phyloP scores from a whole-genome alignment of 2,113 vertebrate genomes.

The Dicentrarchus labrax region DNA sequence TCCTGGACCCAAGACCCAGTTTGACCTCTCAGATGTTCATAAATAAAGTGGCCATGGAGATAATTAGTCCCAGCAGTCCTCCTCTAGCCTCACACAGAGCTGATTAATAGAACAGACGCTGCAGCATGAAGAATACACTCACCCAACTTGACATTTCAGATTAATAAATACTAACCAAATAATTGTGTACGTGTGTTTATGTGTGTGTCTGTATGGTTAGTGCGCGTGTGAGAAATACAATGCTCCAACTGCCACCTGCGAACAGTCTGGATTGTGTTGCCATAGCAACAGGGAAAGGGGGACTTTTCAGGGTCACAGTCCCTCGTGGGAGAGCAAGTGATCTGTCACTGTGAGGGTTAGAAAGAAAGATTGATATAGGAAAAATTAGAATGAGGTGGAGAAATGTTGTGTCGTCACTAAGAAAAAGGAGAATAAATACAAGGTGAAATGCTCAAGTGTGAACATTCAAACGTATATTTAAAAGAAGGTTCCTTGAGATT shows the following conservation, averaged over 20 bases:
- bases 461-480: neutral
- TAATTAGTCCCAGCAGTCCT: constrained; percentile 29
- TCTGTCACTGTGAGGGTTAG: constrained; percentile 34
- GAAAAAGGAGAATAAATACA: neutral
- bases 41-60: constrained; percentile 17
- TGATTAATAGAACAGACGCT: constrained; percentile 19
- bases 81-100: neutral
- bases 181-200: neutral
- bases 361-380: constrained; percentile 13
- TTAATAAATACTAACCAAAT: neutral
- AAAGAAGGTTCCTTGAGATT: neutral
- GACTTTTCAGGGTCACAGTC: constrained; percentile 60
- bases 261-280: constrained; percentile 54
- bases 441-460: neutral
- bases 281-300: constrained; percentile 64
- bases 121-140: neutral
- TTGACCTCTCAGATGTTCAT: constrained; percentile 32
- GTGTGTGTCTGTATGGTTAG: constrained; percentile 1
- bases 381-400: neutral
- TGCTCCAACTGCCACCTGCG: constrained; percentile 4
- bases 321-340: constrained; percentile 42
- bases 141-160: constrained; percentile 11
- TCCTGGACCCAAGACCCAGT: neutral
- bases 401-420: too few species aligned
- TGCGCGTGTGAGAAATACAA: constrained; percentile 4